Evolutionary conservation across 2,888 invertebrate genomes (phyloP).

Genomic region (Protophormia terraenovae): DNA sequence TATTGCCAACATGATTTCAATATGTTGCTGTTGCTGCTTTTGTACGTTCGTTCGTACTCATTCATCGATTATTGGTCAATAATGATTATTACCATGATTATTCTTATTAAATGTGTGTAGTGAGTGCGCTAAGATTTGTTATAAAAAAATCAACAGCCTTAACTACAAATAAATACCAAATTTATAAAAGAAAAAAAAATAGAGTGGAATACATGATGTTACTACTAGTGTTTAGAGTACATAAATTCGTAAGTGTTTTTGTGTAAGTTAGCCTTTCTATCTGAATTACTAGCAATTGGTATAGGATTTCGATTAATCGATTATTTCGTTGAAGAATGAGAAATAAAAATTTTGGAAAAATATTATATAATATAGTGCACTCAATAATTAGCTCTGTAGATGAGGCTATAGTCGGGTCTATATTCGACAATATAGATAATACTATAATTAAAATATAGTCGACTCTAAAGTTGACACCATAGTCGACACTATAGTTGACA

Average conservation of each 20-base stretch:
- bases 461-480: too few species aligned
- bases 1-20: constrained; percentile 60
- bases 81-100: constrained; percentile 75
- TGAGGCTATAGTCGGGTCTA: too few species aligned
- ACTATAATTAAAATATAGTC: too few species aligned
- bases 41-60: constrained; percentile 68
- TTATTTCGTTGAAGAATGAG: not conserved
- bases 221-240: constrained; percentile 33
- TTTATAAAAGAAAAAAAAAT: not conserved
- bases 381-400: too few species aligned
- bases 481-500: too few species aligned
- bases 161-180: constrained; percentile 57
- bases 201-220: constrained; percentile 38
- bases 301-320: constrained; percentile 23
- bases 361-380: too few species aligned
- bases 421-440: too few species aligned
- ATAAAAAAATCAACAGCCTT: constrained; percentile 33
- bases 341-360: too few species aligned
- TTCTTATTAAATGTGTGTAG: constrained; percentile 71
- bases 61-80: constrained; percentile 75
- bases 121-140: constrained; percentile 57
- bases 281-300: not conserved
- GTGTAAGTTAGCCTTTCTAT: constrained; percentile 5
- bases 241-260: not conserved
- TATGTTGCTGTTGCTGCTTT: constrained; percentile 18